These are phyloP conservation scores for Coelopa frigida DNA, from an alignment of 1,140 invertebrate genomes.

Conservation along the genomic window DNA sequence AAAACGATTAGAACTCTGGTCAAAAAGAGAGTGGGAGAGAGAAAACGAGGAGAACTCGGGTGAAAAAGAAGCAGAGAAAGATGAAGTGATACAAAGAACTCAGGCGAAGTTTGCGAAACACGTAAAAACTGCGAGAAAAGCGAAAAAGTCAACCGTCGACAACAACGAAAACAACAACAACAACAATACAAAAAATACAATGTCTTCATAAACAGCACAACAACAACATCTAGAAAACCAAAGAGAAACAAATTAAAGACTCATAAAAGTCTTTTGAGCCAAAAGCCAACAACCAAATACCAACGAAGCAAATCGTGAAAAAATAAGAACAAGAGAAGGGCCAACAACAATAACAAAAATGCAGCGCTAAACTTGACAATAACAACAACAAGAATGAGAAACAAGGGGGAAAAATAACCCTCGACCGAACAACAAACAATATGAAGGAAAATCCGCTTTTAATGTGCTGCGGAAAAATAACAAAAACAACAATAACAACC, in stretches of 20 bases:
- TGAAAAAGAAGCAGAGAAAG: not conserved
- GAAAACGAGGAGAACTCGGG: not conserved
- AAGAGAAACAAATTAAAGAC: not conserved
- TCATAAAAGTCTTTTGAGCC: too few relatives aligned
- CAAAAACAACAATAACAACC: too few relatives aligned
- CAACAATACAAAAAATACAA: not conserved
- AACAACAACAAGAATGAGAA: too few relatives aligned
- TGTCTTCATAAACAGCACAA: constrained; percentile 5
- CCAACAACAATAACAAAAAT: too few relatives aligned
- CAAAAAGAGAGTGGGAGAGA: not conserved
- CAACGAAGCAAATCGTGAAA: too few relatives aligned
- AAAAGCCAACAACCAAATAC: too few relatives aligned
- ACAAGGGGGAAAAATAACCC: too few relatives aligned
- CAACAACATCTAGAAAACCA: not conserved
- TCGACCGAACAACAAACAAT: too few relatives aligned
- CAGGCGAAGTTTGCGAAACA: not conserved
- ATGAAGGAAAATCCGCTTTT: too few relatives aligned
- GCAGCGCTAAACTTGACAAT: too few relatives aligned
- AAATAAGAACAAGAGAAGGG: too few relatives aligned
- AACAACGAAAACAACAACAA: constrained; percentile 3
- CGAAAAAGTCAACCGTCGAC: not conserved
- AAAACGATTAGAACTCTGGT: not conserved
- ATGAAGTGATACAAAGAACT: not conserved
- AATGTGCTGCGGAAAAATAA: too few relatives aligned
- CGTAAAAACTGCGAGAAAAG: not conserved